Base-by-base conservation (phyloP, 2,797 vertebrate genomes). In the Brotula barbata region DNA sequence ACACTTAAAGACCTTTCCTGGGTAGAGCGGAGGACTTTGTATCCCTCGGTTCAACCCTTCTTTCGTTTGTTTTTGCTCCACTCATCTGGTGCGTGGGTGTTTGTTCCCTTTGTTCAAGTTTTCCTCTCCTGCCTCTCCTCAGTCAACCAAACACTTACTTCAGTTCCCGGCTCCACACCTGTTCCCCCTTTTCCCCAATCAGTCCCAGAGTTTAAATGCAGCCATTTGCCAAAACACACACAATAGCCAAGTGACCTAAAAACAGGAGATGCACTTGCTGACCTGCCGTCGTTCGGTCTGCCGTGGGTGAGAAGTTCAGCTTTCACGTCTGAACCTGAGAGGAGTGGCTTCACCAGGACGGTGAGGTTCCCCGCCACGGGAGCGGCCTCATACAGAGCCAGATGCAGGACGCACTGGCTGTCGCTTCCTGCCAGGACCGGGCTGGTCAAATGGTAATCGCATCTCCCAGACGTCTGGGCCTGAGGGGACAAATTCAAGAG, bases 381-480 rank as follows among this genome's bases (percentile, higher is more conserved):
- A 25, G 85, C 76, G 2, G 89, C 80, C 49, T 92, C 89, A 66
- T 88, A 90, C 58, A 91, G 51, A 20, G 92, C 90, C 60, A 96
- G 44, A 42, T 89, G 88, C 71, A 97, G 73, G 21, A 67, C 57
- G 82, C 94, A 96, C 50, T 79, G 82, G 17, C 77, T 84, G 36
- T 80, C 68, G 43, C 91, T 93, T 70, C 72, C 76, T 40, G 80
- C 80, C 59, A 94, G 67, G 49, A 92, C 69, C 0, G 94, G 94
- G 72, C 95, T 96, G 60, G 86, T 92, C 58, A 95, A 75, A 48
- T 82, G 87, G 80, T 93, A 92, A 28, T 87, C 78, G 50, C 94
- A 95, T 72, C 58, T 90, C 6, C 83, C 88, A 75, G 89, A 68
- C 25, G 46, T 75, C 23, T 78, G 74, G 37, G 69, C 64, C 52